Conservation (phyloP, 2,113 vertebrate species). For the Phylloscopus whistleri region DNA sequence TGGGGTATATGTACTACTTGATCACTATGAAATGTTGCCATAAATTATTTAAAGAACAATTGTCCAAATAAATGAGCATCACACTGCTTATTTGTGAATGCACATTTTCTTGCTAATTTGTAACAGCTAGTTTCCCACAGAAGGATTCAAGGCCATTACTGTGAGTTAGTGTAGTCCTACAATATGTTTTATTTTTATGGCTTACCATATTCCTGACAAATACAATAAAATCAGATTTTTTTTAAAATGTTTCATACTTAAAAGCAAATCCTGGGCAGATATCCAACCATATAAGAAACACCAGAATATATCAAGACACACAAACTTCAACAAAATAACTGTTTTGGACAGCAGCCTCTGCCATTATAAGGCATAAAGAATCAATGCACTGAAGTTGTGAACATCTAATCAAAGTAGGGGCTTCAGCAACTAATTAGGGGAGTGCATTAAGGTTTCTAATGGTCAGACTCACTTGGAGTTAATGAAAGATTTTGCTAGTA, state of each 20-base stretch:
- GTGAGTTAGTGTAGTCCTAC: constrained; percentile 4
- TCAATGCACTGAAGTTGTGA: neutral
- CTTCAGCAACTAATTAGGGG: neutral
- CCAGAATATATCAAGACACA: neutral
- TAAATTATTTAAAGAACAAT: constrained; percentile 57
- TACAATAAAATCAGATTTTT: neutral
- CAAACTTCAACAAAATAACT: neutral
- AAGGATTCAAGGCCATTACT: constrained; percentile 14
- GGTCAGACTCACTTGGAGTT: neutral
- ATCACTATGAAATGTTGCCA: neutral
- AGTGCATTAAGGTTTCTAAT: neutral
- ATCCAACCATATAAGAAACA: neutral
- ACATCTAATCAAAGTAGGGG: neutral
- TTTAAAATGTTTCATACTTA: neutral
- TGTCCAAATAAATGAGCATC: neutral
- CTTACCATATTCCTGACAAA: neutral
- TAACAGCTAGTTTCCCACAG: neutral
- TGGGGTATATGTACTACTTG: neutral
- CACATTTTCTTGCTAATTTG: constrained; percentile 23
- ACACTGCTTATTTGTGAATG: neutral
- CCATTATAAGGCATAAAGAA: neutral
- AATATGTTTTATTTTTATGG: neutral
- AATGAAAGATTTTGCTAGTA: neutral
- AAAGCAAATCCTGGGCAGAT: neutral
- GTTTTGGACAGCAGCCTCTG: neutral